Percentiles rank a stretch among this genome's conserved stretches.
Conservation (phyloP, 2,113 vertebrate genomes). For the Calyptommatus sinebrachiatus region DNA sequence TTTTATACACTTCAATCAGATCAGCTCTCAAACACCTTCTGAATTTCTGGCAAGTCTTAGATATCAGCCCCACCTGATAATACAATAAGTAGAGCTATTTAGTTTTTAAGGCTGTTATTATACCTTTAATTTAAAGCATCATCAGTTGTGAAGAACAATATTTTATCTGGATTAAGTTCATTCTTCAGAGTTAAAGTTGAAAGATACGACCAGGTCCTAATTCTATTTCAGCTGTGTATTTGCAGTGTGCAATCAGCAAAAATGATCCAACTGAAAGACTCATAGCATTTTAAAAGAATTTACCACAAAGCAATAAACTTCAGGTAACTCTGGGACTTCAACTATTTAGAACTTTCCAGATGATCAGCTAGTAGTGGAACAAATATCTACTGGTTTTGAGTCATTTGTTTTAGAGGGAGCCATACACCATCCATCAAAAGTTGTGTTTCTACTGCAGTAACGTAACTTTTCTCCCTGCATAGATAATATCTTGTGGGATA, state of each 20-base stretch:
- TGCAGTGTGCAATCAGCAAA: background rate
- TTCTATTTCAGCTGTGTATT: background rate
- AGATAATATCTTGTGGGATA: background rate
- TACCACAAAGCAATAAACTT: slow-evolving; percentile 3
- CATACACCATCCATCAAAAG: background rate
- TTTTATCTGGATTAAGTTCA: no score
- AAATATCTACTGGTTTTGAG: background rate
- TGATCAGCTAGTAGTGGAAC: background rate
- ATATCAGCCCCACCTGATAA: no score
- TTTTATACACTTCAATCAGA: no score
- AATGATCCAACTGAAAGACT: slow-evolving; percentile 5
- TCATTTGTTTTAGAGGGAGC: background rate
- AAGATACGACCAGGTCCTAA: no score
- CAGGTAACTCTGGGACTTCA: background rate
- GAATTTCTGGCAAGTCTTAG: background rate
- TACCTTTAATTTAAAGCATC: no score
- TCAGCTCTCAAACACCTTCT: no score
- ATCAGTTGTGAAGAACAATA: no score
- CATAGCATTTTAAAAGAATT: background rate
- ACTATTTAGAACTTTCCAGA: background rate
- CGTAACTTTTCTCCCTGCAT: background rate
- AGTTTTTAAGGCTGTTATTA: no score
- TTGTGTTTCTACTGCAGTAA: background rate
- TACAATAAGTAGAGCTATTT: no score
- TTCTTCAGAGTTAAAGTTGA: no score